Evolutionary conservation across 1,140 invertebrate species (phyloP), one percentile per base, ranked within the genome.

Genomic region (Akabosia matsudoensis): DNA sequence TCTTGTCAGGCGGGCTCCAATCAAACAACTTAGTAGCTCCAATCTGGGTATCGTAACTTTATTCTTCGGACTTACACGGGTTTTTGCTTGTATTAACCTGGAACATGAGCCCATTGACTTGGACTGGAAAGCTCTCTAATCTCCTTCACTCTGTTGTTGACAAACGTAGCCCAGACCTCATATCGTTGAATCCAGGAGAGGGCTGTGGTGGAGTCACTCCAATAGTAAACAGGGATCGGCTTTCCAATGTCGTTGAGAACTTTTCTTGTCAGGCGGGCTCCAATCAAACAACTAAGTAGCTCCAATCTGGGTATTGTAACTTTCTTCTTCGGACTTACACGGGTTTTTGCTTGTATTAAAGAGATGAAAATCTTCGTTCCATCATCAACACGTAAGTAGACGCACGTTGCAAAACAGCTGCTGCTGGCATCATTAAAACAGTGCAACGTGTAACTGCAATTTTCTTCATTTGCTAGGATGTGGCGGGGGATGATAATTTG

Each of bases 141-240:
- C 45, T 81, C 77, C 61, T 78, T 51, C 2, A 79, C 75, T n/a
- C 77, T 18, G 61, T 81, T 81, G n/a, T 37, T 14, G 0, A 81
- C 79, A 76, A 81, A 81, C 1, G 70, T 54, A 18, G 24, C 72
- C 80, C 80, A 81, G 28, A 28, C 14, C n/a, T 76, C 74, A 3
- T 78, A 73, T 14, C 51, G 10, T 37, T 74, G 73, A 1, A 67
- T 67, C 61, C 61, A 67, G 10, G 24, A 1, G 10, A 67, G 22
- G 14, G 54, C 54, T 61, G 54, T 61, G 13, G 54, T n/a, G 7
- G 54, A 61, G 54, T 61, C 54, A 61, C 7, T 61, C 54, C 54
- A 61, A 22, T 16, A 61, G n/a, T 61, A 22, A 61, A 7, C 7
- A 24, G 54, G 14, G 24, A 14, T 61, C 7, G 14, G 13, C 54